Evolutionary conservation across 1,140 invertebrate genomes (phyloP).

Genomic region (Metaphire vulgaris): DNA sequence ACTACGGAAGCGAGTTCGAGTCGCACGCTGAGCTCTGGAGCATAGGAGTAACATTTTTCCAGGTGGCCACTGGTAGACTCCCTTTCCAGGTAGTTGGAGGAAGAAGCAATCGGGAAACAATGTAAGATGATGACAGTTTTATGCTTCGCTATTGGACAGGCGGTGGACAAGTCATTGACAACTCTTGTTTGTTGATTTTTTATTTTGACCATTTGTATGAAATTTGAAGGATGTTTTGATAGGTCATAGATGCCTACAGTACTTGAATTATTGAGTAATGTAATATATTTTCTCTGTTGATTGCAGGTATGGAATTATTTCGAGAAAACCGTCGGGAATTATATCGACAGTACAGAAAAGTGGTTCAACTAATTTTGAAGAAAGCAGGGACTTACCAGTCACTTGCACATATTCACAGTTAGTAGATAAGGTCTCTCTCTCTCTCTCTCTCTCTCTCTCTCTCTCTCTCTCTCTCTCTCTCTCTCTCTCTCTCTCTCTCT

Average conservation of each 20-base stretch:
- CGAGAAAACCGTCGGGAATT: neutral
- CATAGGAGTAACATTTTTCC: constrained; percentile 9
- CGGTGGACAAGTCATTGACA: no score
- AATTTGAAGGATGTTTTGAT: no score
- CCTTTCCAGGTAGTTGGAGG: constrained; percentile 5
- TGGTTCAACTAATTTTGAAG: neutral
- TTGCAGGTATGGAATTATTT: neutral
- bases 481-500: no score
- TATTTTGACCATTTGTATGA: no score
- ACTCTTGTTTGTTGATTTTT: no score
- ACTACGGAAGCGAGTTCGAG: neutral
- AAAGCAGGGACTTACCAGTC: neutral
- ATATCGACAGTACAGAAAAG: neutral
- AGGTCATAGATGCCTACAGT: no score
- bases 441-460: no score
- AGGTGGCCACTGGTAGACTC: constrained; percentile 3
- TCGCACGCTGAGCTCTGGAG: constrained; percentile 10
- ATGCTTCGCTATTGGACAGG: no score
- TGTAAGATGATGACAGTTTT: no score
- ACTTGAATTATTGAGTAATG: no score
- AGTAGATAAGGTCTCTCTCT: no score
- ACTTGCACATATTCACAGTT: neutral
- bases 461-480: no score
- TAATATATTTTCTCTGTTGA: neutral
- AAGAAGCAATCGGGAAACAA: constrained; percentile 6